Percentiles rank a stretch among this genome's conserved stretches.
phyloP scores from a whole-genome alignment of 2,888 invertebrate species.

The Heteromurus nitidus region DNA sequence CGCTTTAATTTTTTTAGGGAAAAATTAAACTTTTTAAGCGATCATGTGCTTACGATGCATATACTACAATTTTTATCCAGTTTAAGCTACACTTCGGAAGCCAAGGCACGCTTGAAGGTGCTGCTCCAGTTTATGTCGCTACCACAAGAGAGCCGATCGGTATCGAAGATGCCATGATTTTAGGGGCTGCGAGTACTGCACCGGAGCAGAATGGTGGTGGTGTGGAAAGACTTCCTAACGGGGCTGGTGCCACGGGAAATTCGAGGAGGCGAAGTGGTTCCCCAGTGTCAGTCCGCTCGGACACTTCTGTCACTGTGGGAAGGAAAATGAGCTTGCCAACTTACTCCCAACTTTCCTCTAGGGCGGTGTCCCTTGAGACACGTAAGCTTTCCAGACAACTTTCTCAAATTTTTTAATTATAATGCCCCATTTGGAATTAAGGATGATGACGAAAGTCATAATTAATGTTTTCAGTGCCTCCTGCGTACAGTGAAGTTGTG shows the following conservation, averaged over 20 bases:
- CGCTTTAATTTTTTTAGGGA: no score
- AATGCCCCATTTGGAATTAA: no score
- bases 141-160: slow-evolving; percentile 24
- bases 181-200: slow-evolving; percentile 36
- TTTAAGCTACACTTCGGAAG: slow-evolving; percentile 52
- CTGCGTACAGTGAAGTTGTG: slow-evolving; percentile 57
- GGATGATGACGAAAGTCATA: no score
- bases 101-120: slow-evolving; percentile 53
- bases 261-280: slow-evolving; percentile 41
- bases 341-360: slow-evolving; percentile 47
- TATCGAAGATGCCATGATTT: slow-evolving; percentile 46
- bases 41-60: no score
- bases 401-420: no score
- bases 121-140: slow-evolving; percentile 40
- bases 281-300: slow-evolving; percentile 52
- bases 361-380: slow-evolving; percentile 50
- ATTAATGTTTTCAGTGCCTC: slow-evolving; percentile 35
- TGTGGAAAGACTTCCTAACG: slow-evolving; percentile 37
- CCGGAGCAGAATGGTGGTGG: slow-evolving; percentile 30
- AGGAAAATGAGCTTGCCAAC: slow-evolving; percentile 59
- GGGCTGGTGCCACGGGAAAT: neutral
- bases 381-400: slow-evolving; percentile 17
- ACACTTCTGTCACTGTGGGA: slow-evolving; percentile 44
- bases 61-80: slow-evolving; percentile 10
- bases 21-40: no score